Evolutionary conservation across 2,797 vertebrate species (phyloP), one percentile per base, ranked within the genome.

Genomic region (Gymnothorax reevesii): DNA sequence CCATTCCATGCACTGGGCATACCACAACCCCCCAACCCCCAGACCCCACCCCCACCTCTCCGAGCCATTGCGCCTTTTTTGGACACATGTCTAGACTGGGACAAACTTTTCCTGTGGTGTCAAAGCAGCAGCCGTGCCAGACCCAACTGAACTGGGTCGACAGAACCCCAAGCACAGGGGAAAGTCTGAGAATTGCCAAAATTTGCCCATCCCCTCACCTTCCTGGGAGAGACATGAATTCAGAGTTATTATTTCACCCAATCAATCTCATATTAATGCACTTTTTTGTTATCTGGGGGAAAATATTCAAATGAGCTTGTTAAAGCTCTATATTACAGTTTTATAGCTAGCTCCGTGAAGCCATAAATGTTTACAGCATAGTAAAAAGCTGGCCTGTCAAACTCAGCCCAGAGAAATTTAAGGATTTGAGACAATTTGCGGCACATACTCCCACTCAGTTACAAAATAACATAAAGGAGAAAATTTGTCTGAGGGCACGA

Each of bases 321-420:
- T 93, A 96, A 96, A 93, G 83, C 90, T 93, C 95, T 95, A 95
- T 94, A 94, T 95, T 91, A 90, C 92, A 87, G 90, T 90, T 95
- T 96, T 95, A 95, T 93, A 88, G 90, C 89, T 92, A 91, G 91
- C 91, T 93, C 92, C 91, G 94, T 92, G 93, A 93, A 92, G 93
- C 91, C 90, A 93, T 94, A 94, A 95, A 94, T 94, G 94, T 94
- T 94, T 85, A 83, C 92, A 93, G 93, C 80, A 57, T 92, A 89
- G 93, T 94, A 93, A 94, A 94, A 62, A 15, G 91, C 88, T 89
- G 91, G 87, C 86, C 92, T 85, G 90, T 93, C 93, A 94, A 94
- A 94, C 91, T 93, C 83, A 25, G 90, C 88, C 33, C 33, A 42
- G 33, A 42, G 33, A 93, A 94, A 94, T 94, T 90, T 93, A 93